Percentiles rank a stretch among this genome's conserved stretches.
phyloP scores from a whole-genome alignment of 2,888 invertebrate species.

The Acronicta psi region DNA sequence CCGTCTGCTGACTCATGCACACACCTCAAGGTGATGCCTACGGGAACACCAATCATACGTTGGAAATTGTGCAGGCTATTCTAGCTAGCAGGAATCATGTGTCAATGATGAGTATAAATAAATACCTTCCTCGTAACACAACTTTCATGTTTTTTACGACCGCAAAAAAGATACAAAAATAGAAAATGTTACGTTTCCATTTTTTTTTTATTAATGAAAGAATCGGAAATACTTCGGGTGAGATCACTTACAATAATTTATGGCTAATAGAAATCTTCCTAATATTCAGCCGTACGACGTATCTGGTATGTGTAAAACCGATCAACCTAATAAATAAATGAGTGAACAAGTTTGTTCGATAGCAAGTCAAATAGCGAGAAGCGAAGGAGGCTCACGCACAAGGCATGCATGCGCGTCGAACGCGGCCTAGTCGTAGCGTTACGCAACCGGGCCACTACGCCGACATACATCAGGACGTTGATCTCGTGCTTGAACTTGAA shows the following conservation, averaged over 20 bases:
- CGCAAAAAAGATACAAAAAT: neutral
- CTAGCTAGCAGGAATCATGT: slow-evolving; percentile 42
- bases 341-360: slow-evolving; percentile 60
- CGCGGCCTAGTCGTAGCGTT: slow-evolving; percentile 71
- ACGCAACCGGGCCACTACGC: slow-evolving; percentile 66
- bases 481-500: slow-evolving; percentile 83
- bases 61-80: slow-evolving; percentile 49
- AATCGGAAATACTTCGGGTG: neutral
- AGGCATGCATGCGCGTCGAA: slow-evolving; percentile 67
- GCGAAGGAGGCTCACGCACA: slow-evolving; percentile 61
- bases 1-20: slow-evolving; percentile 85
- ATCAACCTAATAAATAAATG: slow-evolving; percentile 52
- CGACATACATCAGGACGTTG: slow-evolving; percentile 74
- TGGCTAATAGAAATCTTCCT: neutral
- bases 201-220: neutral
- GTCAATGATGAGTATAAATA: slow-evolving; percentile 35
- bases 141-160: neutral
- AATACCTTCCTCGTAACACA: slow-evolving; percentile 14
- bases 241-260: neutral
- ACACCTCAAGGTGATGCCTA: slow-evolving; percentile 84
- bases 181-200: neutral
- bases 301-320: slow-evolving; percentile 46
- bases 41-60: slow-evolving; percentile 55
- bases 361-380: slow-evolving; percentile 55
- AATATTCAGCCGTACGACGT: slow-evolving; percentile 15